Base-by-base conservation (phyloP, 2,797 vertebrate species). In the Hypotaenidia philippensis region DNA sequence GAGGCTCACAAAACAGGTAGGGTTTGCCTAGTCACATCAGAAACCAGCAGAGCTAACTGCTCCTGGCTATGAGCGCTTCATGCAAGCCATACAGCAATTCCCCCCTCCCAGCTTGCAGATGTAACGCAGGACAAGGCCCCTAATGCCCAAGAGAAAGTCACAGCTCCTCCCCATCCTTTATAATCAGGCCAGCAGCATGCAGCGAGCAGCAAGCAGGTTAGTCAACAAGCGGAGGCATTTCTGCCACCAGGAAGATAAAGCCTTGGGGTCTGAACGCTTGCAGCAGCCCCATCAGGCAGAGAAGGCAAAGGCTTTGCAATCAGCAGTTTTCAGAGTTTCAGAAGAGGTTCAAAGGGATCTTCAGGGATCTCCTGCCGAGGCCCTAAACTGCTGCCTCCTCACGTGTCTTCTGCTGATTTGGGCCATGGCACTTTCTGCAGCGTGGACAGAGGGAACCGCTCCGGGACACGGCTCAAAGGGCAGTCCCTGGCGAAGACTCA, bases 401-500 rank as follows among this genome's bases (percentile, higher is more conserved):
- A 3, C 5, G 47, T 19, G 69, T 96, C 94, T 83, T 94, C 93
- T 82, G 96, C 94, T 75, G 97, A 64, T 91, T 78, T 80, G 94
- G 93, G 93, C 83, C 94, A 44, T 49, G 96, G 96, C 81, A 94
- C 87, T 86, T 88, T 91, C 55, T 60, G 92, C 92, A 90, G 49
- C 89, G 83, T 45, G 83, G 80, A 92, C 71, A 96, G 91, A 87
- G 93, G 96, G 93, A 80, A 92, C 91, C 63, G 80, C 78, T 96
- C 96, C 97, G 83, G 94, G 94, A 83, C 95, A 81, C 44, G 92
- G 97, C 89, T 98, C 97, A 97, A 61, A 97, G 96, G 97, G 95
- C 95, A 69, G 94, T 98, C 96, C 93, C 93, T 87, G 96, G 95
- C 66, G 94, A 92, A 71, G 86, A 66, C 79, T 97, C 97, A 94